Evolutionary conservation across 23 tunicate species (phyloP).

Genomic region (Pegea sp.): DNA sequence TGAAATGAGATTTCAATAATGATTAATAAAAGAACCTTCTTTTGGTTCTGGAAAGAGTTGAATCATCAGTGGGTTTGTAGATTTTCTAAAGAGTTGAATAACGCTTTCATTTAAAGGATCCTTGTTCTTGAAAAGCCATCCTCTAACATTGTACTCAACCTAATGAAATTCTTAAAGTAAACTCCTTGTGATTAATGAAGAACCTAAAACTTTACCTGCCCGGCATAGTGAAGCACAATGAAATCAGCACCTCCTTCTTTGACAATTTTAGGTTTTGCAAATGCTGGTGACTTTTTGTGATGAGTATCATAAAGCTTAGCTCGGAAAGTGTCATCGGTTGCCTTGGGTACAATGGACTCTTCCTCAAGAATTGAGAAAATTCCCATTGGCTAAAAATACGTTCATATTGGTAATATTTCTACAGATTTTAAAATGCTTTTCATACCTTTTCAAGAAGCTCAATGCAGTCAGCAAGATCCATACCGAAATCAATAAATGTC

Average conservation of each 20-base stretch:
- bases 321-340: slow-evolving; percentile 85
- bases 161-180: background rate
- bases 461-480: slow-evolving; percentile 91
- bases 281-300: slow-evolving; percentile 62
- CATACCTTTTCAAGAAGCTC: slow-evolving; percentile 90
- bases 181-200: background rate
- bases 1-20: too few relatives aligned
- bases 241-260: slow-evolving; percentile 62
- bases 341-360: slow-evolving; percentile 95
- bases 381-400: slow-evolving; percentile 64
- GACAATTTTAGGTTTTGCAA: slow-evolving; percentile 58
- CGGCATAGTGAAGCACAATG: slow-evolving; percentile 80
- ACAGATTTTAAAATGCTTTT: background rate
- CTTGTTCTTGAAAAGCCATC: slow-evolving; percentile 92
- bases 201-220: slow-evolving; percentile 15
- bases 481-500: slow-evolving; percentile 92
- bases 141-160: slow-evolving; percentile 92
- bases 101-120: slow-evolving; percentile 90
- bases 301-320: slow-evolving; percentile 70
- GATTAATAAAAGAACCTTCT: slow-evolving; percentile 27
- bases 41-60: slow-evolving; percentile 55
- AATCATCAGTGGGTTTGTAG: slow-evolving; percentile 57
- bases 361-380: slow-evolving; percentile 91
- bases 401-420: background rate
- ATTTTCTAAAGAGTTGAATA: slow-evolving; percentile 54